These are phyloP conservation scores for Papilio helenus DNA, from an alignment of 1,140 invertebrate species.

Conservation along the genomic window DNA sequence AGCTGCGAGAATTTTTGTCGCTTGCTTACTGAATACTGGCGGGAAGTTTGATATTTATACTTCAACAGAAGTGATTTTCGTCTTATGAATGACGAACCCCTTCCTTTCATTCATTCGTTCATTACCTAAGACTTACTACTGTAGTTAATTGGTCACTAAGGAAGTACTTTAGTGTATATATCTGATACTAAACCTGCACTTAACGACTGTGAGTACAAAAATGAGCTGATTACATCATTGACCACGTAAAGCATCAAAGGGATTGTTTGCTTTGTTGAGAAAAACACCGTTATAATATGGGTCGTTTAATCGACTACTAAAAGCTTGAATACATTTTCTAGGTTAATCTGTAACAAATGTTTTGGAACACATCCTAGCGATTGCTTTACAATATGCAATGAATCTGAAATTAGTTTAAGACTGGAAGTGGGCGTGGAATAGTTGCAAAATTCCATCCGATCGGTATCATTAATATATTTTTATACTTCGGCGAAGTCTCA, in stretches of 20 bases:
- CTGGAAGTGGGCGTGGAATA: not conserved
- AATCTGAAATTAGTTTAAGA: slow-evolving; percentile 21
- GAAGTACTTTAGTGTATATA: not conserved
- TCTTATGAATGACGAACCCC: slow-evolving; percentile 36
- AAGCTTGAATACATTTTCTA: slow-evolving; percentile 69
- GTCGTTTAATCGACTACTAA: not conserved
- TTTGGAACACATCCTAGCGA: slow-evolving; percentile 66
- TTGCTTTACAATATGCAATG: slow-evolving; percentile 32
- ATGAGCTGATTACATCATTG: not conserved
- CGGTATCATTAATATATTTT: slow-evolving; percentile 13
- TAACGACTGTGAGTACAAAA: not conserved
- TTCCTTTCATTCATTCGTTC: not conserved
- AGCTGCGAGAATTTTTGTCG: slow-evolving; percentile 28
- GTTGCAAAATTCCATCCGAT: slow-evolving; percentile 13
- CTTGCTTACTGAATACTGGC: slow-evolving; percentile 30
- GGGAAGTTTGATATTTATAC: slow-evolving; percentile 39
- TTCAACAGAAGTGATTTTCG: slow-evolving; percentile 44
- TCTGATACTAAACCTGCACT: slow-evolving; percentile 37
- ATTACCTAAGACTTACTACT: not conserved
- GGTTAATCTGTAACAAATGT: slow-evolving; percentile 65
- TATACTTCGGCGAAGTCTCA: not conserved
- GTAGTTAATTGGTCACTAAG: not conserved
- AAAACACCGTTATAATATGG: slow-evolving; percentile 29
- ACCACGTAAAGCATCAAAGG: not conserved
- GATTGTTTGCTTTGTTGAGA: too few relatives aligned